A percentile compares a stretch with the other conserved stretches of the same genome.
Evolutionary conservation across 2,888 invertebrate genomes (phyloP).

Genomic region (Leptinotarsa peninsularis): DNA sequence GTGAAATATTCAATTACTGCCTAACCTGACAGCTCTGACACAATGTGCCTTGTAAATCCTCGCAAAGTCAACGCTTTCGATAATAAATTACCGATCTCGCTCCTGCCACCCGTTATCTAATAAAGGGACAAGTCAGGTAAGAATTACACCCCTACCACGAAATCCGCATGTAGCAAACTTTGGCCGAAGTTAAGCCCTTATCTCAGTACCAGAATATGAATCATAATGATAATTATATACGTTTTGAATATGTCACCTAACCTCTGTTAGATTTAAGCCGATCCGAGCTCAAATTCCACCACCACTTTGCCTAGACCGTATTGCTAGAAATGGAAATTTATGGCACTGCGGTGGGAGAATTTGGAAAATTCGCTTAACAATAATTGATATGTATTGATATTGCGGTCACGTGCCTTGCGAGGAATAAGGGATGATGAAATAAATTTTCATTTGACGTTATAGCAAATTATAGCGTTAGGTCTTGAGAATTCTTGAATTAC

Average conservation of each 20-base stretch:
- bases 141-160: neutral
- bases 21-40: neutral
- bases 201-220: conserved; percentile 5
- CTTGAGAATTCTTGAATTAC: too few relatives aligned
- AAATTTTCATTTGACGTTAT: too few relatives aligned
- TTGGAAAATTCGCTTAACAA: conserved; percentile 9
- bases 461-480: too few relatives aligned
- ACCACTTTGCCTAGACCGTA: conserved; percentile 21
- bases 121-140: conserved; percentile 7
- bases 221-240: conserved; percentile 7
- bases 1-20: conserved; percentile 18
- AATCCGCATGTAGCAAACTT: conserved; percentile 11
- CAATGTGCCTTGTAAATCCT: conserved; percentile 9
- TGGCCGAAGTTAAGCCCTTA: conserved; percentile 8
- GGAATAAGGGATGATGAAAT: too few relatives aligned
- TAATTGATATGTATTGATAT: conserved; percentile 18
- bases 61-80: neutral
- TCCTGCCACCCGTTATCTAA: neutral
- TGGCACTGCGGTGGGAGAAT: conserved; percentile 15
- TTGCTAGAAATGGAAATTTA: conserved; percentile 31
- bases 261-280: conserved; percentile 16
- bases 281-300: conserved; percentile 13
- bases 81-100: conserved; percentile 1
- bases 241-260: conserved; percentile 11
- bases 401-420: too few relatives aligned